Conservation (phyloP, 1,140 invertebrate species). For the Adoxophyes honmai region DNA sequence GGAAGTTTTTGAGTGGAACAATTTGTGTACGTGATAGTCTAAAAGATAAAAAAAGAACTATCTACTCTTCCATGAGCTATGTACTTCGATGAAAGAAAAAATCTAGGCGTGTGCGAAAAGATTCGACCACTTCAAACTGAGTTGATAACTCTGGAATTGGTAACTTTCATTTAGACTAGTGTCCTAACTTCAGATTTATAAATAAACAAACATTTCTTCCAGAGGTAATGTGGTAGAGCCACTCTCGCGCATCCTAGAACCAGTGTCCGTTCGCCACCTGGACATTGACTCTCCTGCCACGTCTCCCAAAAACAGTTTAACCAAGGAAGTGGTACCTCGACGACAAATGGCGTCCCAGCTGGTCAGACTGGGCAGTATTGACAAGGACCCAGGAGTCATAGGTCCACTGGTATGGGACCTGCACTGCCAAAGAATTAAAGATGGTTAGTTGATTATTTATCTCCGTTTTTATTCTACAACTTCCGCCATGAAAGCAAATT, state of each 20-base stretch:
- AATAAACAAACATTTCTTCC: constrained; percentile 23
- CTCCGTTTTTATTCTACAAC: no score
- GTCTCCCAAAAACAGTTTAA: constrained; percentile 28
- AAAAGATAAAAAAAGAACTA: no score
- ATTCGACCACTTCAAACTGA: no score
- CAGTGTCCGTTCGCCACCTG: constrained; percentile 82
- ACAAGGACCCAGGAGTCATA: constrained; percentile 89
- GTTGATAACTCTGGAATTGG: no score
- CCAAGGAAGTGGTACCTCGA: constrained; percentile 43
- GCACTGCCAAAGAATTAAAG: constrained; percentile 76
- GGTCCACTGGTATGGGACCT: constrained; percentile 89
- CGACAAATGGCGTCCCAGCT: constrained; percentile 64
- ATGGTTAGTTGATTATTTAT: constrained; percentile 37
- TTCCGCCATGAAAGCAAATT: no score
- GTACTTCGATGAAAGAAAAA: no score
- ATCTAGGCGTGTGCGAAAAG: no score
- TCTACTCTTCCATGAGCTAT: no score
- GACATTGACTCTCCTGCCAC: constrained; percentile 76
- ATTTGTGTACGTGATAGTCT: no score
- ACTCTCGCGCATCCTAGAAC: constrained; percentile 86
- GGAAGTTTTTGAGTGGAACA: no score
- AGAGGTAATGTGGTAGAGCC: constrained; percentile 84
- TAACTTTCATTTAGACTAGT: no score
- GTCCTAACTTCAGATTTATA: no score
- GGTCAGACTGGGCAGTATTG: constrained; percentile 78